These are phyloP conservation scores for Ochropleura plecta DNA, from an alignment of 2,888 invertebrate species.

Conservation along the genomic window DNA sequence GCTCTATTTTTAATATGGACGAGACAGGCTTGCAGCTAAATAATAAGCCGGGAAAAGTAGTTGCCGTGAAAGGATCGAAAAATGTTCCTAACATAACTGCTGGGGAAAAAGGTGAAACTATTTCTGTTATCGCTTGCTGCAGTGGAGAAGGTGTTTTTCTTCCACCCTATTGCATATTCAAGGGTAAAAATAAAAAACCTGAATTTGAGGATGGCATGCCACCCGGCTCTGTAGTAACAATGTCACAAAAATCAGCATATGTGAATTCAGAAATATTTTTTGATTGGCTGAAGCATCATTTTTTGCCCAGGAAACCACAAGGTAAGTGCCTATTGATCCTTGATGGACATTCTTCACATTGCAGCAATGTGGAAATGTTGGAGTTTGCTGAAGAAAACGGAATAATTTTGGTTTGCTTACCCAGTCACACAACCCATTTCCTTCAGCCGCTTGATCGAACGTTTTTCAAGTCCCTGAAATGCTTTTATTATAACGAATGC, in stretches of 20 bases:
- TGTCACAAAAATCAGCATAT: conserved; percentile 57
- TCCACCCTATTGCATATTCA: conserved; percentile 42
- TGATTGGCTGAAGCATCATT: conserved; percentile 48
- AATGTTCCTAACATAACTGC: conserved; percentile 70
- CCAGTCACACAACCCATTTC: conserved; percentile 58
- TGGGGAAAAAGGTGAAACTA: conserved; percentile 73
- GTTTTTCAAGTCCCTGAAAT: conserved; percentile 68
- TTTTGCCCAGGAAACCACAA: conserved; percentile 45
- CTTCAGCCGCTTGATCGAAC: conserved; percentile 54
- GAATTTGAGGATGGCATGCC: conserved; percentile 58
- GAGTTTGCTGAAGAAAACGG: conserved; percentile 48
- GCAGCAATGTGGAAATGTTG: conserved; percentile 52
- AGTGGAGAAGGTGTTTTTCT: conserved; percentile 70
- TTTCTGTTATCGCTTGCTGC: conserved; percentile 71
- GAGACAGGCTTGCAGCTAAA: conserved; percentile 59
- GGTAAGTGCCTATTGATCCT: conserved; percentile 53
- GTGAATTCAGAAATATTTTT: conserved; percentile 49
- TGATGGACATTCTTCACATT: conserved; percentile 57
- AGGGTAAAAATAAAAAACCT: conserved; percentile 30
- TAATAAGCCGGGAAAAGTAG: conserved; percentile 50
- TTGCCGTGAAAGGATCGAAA: conserved; percentile 56
- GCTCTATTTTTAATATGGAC: conserved; percentile 56
- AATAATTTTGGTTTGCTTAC: conserved; percentile 50
- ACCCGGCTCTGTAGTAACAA: conserved; percentile 45
- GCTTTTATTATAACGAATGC: conserved; percentile 55